Conservation (phyloP, 2,888 invertebrate species). For the Catocala sponsa region DNA sequence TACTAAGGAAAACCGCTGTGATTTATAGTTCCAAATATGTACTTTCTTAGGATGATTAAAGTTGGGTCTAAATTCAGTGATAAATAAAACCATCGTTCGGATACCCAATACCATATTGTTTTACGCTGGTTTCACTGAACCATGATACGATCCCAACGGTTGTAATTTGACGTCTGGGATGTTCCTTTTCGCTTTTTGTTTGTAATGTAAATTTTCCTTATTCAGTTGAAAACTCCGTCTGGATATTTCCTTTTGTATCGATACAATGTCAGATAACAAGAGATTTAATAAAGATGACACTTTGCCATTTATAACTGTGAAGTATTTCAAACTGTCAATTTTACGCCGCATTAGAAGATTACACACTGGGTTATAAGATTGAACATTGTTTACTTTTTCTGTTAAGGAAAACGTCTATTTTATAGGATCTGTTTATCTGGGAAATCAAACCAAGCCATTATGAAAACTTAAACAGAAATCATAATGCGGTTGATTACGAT, state of each 20-base stretch:
- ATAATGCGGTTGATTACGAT: too few relatives aligned
- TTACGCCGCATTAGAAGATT: slow-evolving; percentile 67
- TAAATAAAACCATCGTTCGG: slow-evolving; percentile 61
- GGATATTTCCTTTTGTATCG: slow-evolving; percentile 71
- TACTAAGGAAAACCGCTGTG: slow-evolving; percentile 2
- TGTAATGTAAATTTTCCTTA: slow-evolving; percentile 77
- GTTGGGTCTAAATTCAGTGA: slow-evolving; percentile 56
- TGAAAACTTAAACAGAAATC: too few relatives aligned
- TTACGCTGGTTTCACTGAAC: slow-evolving; percentile 55
- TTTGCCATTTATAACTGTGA: slow-evolving; percentile 60
- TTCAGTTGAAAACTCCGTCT: slow-evolving; percentile 64
- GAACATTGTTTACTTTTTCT: background rate
- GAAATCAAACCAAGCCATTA: too few relatives aligned
- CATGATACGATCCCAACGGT: slow-evolving; percentile 61
- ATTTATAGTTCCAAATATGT: background rate
- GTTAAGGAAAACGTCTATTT: too few relatives aligned
- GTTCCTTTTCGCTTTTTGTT: slow-evolving; percentile 70
- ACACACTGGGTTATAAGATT: slow-evolving; percentile 34
- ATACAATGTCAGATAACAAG: slow-evolving; percentile 69
- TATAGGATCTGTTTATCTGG: too few relatives aligned
- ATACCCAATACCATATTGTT: slow-evolving; percentile 64
- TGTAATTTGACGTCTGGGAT: slow-evolving; percentile 73
- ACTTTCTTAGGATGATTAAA: background rate
- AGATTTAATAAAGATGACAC: slow-evolving; percentile 72
- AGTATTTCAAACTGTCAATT: slow-evolving; percentile 61